Percentiles rank a stretch among this genome's conserved stretches.
Evolutionary conservation across 1,140 invertebrate genomes (phyloP).

Genomic region (Lordiphosa mommai): DNA sequence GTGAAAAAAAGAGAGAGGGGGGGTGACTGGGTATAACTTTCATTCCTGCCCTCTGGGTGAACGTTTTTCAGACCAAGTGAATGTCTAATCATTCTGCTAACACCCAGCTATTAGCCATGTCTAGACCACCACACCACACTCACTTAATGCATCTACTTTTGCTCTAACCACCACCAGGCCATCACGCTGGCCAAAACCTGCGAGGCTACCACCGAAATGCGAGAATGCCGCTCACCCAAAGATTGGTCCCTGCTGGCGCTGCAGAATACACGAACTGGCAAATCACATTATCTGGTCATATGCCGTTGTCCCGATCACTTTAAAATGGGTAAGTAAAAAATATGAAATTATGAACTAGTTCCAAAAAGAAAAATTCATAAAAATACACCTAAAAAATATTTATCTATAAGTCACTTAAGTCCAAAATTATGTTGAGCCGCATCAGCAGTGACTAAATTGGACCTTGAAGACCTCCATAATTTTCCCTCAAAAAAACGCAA

Average conservation of each 20-base stretch:
- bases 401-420: no score
- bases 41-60: conserved; percentile 48
- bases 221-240: conserved; percentile 90
- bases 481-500: no score
- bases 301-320: conserved; percentile 92
- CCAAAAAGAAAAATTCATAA: not conserved
- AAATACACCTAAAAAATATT: no score
- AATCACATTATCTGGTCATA: conserved; percentile 96
- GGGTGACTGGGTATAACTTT: conserved; percentile 39
- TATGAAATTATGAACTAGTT: not conserved
- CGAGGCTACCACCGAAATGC: conserved; percentile 92
- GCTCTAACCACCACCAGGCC: conserved; percentile 79
- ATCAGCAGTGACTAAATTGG: no score
- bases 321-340: conserved; percentile 85
- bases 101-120: conserved; percentile 36
- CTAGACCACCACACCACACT: conserved; percentile 36
- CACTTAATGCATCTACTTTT: not conserved
- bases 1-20: not conserved
- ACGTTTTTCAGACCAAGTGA: conserved; percentile 41
- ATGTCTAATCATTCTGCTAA: conserved; percentile 39
- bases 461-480: no score
- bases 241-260: conserved; percentile 95
- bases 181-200: conserved; percentile 95
- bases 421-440: no score
- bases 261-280: conserved; percentile 94